These are phyloP conservation scores for Lycocerus yunnanus DNA, from an alignment of 2,888 invertebrate genomes.

Conservation along the genomic window DNA sequence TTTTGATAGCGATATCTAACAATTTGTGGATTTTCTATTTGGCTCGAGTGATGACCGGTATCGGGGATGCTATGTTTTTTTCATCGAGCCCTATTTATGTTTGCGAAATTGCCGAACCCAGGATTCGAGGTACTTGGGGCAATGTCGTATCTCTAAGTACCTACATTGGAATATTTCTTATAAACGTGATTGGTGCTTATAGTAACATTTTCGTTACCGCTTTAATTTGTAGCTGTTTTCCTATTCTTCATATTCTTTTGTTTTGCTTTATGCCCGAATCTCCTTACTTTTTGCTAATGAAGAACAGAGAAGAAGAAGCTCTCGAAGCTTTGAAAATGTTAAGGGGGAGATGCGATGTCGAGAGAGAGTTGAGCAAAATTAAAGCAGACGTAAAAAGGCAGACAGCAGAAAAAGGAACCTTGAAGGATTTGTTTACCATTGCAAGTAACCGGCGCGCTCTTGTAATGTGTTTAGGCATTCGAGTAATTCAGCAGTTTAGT, in stretches of 20 bases:
- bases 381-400: not conserved
- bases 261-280: slow-evolving; percentile 69
- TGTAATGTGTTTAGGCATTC: slow-evolving; percentile 63
- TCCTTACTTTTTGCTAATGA: slow-evolving; percentile 57
- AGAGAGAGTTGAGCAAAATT: slow-evolving; percentile 51
- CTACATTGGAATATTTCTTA: slow-evolving; percentile 61
- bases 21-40: slow-evolving; percentile 63
- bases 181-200: slow-evolving; percentile 65
- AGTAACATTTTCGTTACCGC: slow-evolving; percentile 59
- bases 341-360: slow-evolving; percentile 57
- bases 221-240: slow-evolving; percentile 61
- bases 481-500: slow-evolving; percentile 64
- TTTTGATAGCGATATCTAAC: slow-evolving; percentile 64
- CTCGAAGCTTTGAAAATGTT: slow-evolving; percentile 60
- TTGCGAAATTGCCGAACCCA: slow-evolving; percentile 63
- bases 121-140: slow-evolving; percentile 65
- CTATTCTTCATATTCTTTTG: slow-evolving; percentile 61
- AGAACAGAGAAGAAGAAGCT: slow-evolving; percentile 53
- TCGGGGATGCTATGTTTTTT: slow-evolving; percentile 58
- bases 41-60: slow-evolving; percentile 59
- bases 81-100: slow-evolving; percentile 63
- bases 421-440: not conserved
- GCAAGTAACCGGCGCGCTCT: slow-evolving; percentile 55
- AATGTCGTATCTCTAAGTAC: slow-evolving; percentile 61
- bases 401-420: not conserved